phyloP scores from a whole-genome alignment of 2,888 invertebrate genomes.

The Callinectes sapidus region DNA sequence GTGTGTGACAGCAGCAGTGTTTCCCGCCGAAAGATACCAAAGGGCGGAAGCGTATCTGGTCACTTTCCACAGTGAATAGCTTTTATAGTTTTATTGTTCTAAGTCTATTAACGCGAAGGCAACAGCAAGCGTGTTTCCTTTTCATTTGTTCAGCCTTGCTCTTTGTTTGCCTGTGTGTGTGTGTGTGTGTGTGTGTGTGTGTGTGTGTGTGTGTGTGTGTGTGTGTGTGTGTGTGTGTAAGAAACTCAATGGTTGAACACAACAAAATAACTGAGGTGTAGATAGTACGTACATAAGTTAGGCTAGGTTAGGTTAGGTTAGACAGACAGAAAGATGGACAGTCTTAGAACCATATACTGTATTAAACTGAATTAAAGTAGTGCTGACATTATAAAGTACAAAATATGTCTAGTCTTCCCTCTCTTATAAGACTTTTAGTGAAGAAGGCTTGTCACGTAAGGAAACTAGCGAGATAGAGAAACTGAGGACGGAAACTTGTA shows the following conservation, averaged over 20 bases:
- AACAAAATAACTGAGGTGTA: neutral
- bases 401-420: too few species aligned
- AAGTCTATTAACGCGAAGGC: neutral
- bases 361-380: too few species aligned
- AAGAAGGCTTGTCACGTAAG: neutral
- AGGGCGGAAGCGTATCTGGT: neutral
- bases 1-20: neutral
- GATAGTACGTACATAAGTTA: neutral
- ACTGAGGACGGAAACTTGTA: neutral
- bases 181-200: neutral
- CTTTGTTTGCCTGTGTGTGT: neutral
- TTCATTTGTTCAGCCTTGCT: neutral
- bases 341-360: neutral
- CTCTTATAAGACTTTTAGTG: too few species aligned
- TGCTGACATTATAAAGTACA: too few species aligned
- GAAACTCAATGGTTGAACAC: neutral
- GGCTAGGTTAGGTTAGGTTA: too few species aligned
- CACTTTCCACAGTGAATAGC: neutral
- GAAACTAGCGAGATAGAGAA: slow-evolving; percentile 23
- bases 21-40: neutral
- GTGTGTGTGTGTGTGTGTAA: neutral
- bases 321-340: neutral
- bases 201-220: too few species aligned
- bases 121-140: neutral
- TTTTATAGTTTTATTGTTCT: neutral